Base-by-base conservation (phyloP, 1,140 invertebrate species). In the Idris sp. region DNA sequence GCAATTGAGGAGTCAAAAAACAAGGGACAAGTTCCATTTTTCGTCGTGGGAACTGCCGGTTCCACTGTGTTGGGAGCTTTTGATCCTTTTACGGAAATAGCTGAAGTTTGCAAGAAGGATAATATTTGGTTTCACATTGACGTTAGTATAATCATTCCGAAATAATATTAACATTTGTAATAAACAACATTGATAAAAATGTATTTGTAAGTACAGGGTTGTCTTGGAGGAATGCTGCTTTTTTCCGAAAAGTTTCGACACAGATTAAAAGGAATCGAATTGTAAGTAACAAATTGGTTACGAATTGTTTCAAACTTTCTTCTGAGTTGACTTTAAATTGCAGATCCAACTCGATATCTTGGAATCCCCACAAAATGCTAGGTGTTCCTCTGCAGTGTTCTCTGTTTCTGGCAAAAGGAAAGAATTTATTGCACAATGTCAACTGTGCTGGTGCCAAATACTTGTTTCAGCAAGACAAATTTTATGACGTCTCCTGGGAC, bases 341-440 rank as follows among this genome's bases (percentile, higher is more conserved):
- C 13, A 92, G 92, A 74, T 91, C 91, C 0, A 90, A 97, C 82
- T 97, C 96, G 0, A 89, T 97, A 44, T 91, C 95, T 0, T 98
- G 96, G 96, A 98, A 98, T 88, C 95, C 96, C 0, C 96, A 98
- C 81, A 98, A 98, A 83, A 93, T 97, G 89, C 90, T 96, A 11
- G 96, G 96, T 1, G 94, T 91, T 3, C 94, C 95, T 0, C 88
- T 97, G 6, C 97, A 98, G 79, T 97, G 96, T 82, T 95, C 95
- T 0, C 82, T 95, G 4, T 94, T 97, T 76, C 81, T 98, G 4
- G 89, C 93, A 0, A 90, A 89, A 26, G 88, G 92, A 13, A 84
- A 90, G 77, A 91, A 91, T 26, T 74, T 93, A 0, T 82, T 98
- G 26, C 90, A 93, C 76, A 86, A 92, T 54, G 92, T 91, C 40